phyloP scores from a whole-genome alignment of 2,888 invertebrate species.

The Cistogaster globosa region DNA sequence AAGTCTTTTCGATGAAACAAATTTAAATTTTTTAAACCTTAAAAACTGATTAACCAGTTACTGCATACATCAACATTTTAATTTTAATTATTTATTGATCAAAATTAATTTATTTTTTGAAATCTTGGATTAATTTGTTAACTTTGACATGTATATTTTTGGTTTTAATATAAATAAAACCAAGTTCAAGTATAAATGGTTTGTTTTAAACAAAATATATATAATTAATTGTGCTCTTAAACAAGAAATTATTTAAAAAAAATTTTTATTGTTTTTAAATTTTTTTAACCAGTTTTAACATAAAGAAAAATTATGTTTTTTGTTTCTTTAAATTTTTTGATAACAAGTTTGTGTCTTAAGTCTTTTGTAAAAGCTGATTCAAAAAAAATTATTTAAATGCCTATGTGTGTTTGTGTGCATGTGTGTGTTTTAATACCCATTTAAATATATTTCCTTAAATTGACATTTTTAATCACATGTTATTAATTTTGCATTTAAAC shows the following conservation, averaged over 20 bases:
- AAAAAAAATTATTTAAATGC: background rate
- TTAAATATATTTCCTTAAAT: slow-evolving; percentile 71
- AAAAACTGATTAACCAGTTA: no score
- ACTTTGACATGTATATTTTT: slow-evolving; percentile 9
- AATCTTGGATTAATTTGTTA: slow-evolving; percentile 15
- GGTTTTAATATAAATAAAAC: background rate
- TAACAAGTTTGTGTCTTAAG: slow-evolving; percentile 52
- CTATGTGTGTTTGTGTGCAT: slow-evolving; percentile 50
- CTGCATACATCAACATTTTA: background rate
- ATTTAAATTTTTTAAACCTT: no score
- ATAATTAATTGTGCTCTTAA: slow-evolving; percentile 12
- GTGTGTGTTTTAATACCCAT: slow-evolving; percentile 40
- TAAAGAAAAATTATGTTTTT: slow-evolving; percentile 16
- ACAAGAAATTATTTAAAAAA: background rate
- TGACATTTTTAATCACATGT: slow-evolving; percentile 71
- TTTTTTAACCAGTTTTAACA: slow-evolving; percentile 33
- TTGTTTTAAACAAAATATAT: background rate
- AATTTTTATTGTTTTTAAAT: background rate
- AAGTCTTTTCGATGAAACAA: no score
- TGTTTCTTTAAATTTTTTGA: slow-evolving; percentile 34
- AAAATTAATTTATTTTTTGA: background rate
- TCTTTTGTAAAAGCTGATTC: slow-evolving; percentile 41
- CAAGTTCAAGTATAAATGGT: slow-evolving; percentile 40
- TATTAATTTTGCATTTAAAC: slow-evolving; percentile 71
- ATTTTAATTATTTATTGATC: background rate